Conservation (phyloP, 2,888 invertebrate species). For the Zhuqinia jingwanae region DNA sequence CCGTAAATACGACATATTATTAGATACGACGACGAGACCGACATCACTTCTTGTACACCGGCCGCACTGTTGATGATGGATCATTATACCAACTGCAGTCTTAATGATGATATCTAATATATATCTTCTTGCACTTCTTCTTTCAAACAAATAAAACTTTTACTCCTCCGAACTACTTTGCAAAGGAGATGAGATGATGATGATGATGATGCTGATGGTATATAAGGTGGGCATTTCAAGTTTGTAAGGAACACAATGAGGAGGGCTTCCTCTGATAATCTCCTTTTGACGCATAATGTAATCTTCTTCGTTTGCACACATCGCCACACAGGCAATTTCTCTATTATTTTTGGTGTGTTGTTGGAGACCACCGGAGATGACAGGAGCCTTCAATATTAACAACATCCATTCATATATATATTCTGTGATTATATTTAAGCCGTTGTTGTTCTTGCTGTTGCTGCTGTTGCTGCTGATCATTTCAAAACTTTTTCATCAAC, state of each 20-base stretch:
- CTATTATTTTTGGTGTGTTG: slow-evolving; percentile 5
- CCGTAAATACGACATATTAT: slow-evolving; percentile 25
- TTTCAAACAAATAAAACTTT: no score
- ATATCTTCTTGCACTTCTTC: no score
- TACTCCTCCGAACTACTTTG: background rate
- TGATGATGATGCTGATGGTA: slow-evolving; percentile 7
- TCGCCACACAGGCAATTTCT: slow-evolving; percentile 28
- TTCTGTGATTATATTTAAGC: no score
- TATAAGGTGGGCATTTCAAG: no score
- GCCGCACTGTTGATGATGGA: no score
- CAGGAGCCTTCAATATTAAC: slow-evolving; percentile 41
- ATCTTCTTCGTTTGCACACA: slow-evolving; percentile 18
- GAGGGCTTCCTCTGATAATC: slow-evolving; percentile 13
- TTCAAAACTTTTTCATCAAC: slow-evolving; percentile 53
- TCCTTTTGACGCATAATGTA: background rate
- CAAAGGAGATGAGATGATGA: no score
- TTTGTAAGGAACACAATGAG: background rate
- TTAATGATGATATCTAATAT: no score
- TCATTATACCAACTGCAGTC: no score
- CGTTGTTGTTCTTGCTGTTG: no score
- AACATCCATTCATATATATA: slow-evolving; percentile 18
- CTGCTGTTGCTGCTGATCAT: background rate
- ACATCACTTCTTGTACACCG: background rate
- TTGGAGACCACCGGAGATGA: slow-evolving; percentile 59
- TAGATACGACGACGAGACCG: no score